Conservation (phyloP, 2,797 vertebrate genomes). For the Chiropotes sagulatus region DNA sequence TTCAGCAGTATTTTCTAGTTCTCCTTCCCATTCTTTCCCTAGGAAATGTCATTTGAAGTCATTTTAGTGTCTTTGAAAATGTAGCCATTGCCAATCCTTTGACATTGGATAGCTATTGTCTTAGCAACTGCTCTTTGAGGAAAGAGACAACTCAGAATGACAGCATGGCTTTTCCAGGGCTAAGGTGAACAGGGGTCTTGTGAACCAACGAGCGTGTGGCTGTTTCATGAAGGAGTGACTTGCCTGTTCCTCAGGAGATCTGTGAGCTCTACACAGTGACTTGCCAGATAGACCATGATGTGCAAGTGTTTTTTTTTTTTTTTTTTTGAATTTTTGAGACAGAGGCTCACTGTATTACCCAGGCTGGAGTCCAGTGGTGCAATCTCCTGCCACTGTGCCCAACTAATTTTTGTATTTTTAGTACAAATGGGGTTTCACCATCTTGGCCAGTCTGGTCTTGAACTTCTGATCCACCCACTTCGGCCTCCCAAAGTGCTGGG, state of each 20-base stretch:
- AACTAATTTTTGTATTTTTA: too few relatives aligned
- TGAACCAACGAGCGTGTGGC: background rate
- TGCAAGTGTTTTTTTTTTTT: background rate
- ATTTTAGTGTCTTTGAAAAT: background rate
- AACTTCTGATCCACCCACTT: too few relatives aligned
- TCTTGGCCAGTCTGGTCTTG: too few relatives aligned
- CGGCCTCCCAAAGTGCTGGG: too few relatives aligned
- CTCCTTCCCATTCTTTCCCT: background rate
- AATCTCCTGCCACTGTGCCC: too few relatives aligned
- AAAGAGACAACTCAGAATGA: background rate
- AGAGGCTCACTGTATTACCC: too few relatives aligned
- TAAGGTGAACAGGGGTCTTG: accelerated
- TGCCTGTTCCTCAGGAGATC: background rate
- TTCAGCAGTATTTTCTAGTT: background rate
- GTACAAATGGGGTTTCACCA: too few relatives aligned
- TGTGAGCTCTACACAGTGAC: background rate
- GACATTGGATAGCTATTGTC: background rate
- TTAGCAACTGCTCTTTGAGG: background rate
- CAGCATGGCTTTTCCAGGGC: background rate
- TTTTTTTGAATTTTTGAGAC: too few relatives aligned
- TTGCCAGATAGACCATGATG: background rate
- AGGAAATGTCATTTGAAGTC: background rate
- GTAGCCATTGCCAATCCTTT: background rate
- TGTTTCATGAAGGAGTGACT: background rate
- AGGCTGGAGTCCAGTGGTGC: too few relatives aligned